These are phyloP conservation scores for Nerophis ophidion DNA, from an alignment of 2,113 vertebrate genomes.

Conservation along the genomic window DNA sequence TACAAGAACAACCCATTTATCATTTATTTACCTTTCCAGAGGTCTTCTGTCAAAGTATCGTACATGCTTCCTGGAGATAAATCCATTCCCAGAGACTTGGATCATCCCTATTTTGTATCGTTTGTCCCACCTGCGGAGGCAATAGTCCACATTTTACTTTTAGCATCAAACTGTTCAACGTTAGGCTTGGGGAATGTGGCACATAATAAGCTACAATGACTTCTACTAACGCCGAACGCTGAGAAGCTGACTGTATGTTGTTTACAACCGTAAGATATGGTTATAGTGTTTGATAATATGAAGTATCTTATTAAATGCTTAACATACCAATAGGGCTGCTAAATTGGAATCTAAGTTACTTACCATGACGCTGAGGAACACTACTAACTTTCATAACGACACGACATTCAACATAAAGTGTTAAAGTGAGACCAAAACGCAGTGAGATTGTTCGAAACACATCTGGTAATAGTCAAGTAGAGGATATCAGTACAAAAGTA, in stretches of 20 bases:
- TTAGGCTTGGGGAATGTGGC: too few relatives aligned
- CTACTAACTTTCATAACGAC: slow-evolving; percentile 1
- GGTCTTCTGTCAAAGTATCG: slow-evolving; percentile 56
- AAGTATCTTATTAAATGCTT: background rate
- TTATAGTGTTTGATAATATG: background rate
- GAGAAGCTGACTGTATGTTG: background rate
- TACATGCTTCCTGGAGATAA: slow-evolving; percentile 56
- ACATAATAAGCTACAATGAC: background rate
- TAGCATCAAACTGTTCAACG: too few relatives aligned
- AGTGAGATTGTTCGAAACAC: background rate
- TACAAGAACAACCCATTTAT: too few relatives aligned
- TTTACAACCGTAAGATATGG: background rate
- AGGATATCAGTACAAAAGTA: too few relatives aligned
- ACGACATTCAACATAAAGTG: background rate
- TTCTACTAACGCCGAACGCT: background rate
- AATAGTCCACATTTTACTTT: background rate
- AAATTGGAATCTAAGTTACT: background rate
- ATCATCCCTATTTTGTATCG: background rate
- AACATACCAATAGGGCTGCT: background rate
- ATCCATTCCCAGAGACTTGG: slow-evolving; percentile 27
- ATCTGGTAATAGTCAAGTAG: background rate
- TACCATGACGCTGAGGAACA: slow-evolving; percentile 16
- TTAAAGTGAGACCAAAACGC: background rate
- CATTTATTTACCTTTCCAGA: slow-evolving; percentile 56
- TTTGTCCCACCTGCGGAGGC: slow-evolving; percentile 13